Conservation (phyloP, 2,113 vertebrate genomes). For the Silurus meridionalis region DNA sequence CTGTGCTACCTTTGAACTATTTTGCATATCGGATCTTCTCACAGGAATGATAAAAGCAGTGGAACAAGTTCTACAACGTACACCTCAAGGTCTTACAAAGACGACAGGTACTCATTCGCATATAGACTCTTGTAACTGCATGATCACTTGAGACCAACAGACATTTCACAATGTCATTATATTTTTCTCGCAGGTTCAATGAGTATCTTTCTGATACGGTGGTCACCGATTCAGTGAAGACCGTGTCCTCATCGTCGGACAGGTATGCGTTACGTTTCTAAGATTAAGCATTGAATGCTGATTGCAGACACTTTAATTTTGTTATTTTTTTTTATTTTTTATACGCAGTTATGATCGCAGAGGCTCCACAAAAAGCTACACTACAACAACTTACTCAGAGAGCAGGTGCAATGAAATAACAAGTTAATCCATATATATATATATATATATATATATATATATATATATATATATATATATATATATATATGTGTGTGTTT, state of each 20-base stretch:
- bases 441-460: background rate
- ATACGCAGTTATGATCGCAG: conserved; percentile 36
- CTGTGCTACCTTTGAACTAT: conserved; percentile 2
- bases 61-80: conserved; percentile 62
- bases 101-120: conserved; percentile 59
- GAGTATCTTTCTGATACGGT: conserved; percentile 63
- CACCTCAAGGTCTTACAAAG: conserved; percentile 61
- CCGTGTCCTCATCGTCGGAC: conserved; percentile 80
- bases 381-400: conserved; percentile 36
- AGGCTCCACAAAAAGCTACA: conserved; percentile 23
- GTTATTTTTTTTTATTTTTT: too few relatives aligned
- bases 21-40: conserved; percentile 47
- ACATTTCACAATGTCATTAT: conserved; percentile 29
- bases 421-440: background rate
- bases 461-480: background rate
- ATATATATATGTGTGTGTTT: too few relatives aligned
- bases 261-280: conserved; percentile 63
- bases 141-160: background rate
- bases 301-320: background rate
- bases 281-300: background rate
- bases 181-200: conserved; percentile 62
- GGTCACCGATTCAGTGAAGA: conserved; percentile 75
- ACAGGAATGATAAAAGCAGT: conserved; percentile 63
- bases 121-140: background rate
- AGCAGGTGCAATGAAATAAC: conserved; percentile 29